Conservation (phyloP, 2,797 vertebrate species). For the Lutra lutra region DNA sequence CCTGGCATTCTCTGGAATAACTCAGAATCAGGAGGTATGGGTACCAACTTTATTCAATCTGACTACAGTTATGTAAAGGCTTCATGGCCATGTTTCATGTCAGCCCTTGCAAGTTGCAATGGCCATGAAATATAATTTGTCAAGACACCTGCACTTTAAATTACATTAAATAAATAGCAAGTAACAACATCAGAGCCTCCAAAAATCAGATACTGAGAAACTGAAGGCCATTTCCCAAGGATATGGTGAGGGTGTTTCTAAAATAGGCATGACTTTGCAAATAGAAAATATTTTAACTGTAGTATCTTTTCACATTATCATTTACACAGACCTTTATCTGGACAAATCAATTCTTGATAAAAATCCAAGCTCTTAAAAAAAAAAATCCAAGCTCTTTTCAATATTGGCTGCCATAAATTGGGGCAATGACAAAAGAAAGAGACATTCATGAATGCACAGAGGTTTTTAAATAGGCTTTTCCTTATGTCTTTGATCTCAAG, state of each 20-base stretch:
- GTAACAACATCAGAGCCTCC: not conserved
- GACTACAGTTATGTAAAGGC: not conserved
- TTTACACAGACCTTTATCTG: constrained; percentile 52
- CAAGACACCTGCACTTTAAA: constrained; percentile 41
- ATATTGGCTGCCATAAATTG: not conserved
- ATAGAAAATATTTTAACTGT: constrained; percentile 20
- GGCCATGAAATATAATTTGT: constrained; percentile 13
- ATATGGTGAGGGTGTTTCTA: not conserved
- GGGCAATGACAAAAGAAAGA: constrained; percentile 40
- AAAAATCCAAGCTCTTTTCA: constrained; percentile 52
- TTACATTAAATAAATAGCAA: constrained; percentile 65
- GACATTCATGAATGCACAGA: not conserved
- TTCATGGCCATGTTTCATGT: not conserved
- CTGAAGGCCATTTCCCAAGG: constrained; percentile 9
- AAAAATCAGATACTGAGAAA: constrained; percentile 29
- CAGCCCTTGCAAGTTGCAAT: constrained; percentile 16
- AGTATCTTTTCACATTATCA: constrained; percentile 58
- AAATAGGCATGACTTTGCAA: constrained; percentile 9
- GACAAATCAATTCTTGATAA: constrained; percentile 61
- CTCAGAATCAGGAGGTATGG: constrained; percentile 29
- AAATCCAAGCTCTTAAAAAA: too few species aligned
- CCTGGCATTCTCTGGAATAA: constrained; percentile 6
- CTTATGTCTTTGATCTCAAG: constrained; percentile 61
- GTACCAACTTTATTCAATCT: constrained; percentile 53
- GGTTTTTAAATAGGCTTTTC: constrained; percentile 44